phyloP scores from a whole-genome alignment of 1,140 invertebrate species.

The Macrobrachium rosenbergii region DNA sequence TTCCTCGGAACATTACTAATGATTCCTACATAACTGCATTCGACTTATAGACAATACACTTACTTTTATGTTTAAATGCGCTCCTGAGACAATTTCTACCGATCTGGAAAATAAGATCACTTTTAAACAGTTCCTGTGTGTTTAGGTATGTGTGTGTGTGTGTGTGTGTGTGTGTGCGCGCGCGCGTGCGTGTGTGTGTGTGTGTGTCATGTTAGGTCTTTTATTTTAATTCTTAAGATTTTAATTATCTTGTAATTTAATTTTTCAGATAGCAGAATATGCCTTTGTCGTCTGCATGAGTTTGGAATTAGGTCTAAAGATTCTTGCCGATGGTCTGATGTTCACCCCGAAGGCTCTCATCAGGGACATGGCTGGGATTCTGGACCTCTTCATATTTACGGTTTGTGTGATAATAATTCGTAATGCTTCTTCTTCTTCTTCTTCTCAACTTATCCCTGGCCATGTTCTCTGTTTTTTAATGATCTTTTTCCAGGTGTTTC shows the following conservation, averaged over 20 bases:
- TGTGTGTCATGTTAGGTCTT: neutral
- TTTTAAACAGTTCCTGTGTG: neutral
- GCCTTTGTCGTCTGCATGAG: slow-evolving; percentile 99
- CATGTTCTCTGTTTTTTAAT: too few species aligned
- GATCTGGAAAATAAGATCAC: too few species aligned
- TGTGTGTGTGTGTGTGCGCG: neutral
- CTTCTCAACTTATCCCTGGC: neutral
- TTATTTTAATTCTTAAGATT: neutral
- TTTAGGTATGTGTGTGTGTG: neutral
- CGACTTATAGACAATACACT: too few species aligned
- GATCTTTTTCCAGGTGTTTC: too few species aligned
- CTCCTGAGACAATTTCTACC: too few species aligned
- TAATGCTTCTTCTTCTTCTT: neutral
- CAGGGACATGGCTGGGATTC: slow-evolving; percentile 94
- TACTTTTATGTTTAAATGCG: too few species aligned
- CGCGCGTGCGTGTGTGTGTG: neutral
- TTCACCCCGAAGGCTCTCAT: slow-evolving; percentile 99
- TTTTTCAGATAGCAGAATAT: slow-evolving; percentile 92
- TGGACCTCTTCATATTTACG: slow-evolving; percentile 98
- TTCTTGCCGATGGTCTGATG: slow-evolving; percentile 96
- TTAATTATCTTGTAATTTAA: slow-evolving; percentile 38
- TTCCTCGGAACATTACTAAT: too few species aligned
- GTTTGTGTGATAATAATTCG: slow-evolving; percentile 75
- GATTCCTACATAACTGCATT: too few species aligned
- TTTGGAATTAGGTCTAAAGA: slow-evolving; percentile 94